A percentile compares a stretch with the other conserved stretches of the same genome.
Evolutionary conservation across 1,140 invertebrate species (phyloP).

Genomic region (Prorops nasuta): DNA sequence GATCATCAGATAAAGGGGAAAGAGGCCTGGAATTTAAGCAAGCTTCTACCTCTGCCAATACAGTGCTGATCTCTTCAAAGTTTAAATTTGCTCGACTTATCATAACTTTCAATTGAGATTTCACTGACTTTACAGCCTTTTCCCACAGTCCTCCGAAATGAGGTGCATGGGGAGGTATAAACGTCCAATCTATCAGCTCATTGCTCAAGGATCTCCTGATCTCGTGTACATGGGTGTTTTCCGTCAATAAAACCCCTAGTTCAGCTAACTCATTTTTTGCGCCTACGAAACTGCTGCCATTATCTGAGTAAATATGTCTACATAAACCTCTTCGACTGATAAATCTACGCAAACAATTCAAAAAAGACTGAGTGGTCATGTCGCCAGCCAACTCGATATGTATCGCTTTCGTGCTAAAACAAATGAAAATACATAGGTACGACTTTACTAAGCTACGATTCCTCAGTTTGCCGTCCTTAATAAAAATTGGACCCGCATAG

Average conservation of each 20-base stretch:
- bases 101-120: not conserved
- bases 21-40: slow-evolving; percentile 24
- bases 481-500: slow-evolving; percentile 3
- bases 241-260: not conserved
- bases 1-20: slow-evolving; percentile 17
- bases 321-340: slow-evolving; percentile 28
- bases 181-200: slow-evolving; percentile 28
- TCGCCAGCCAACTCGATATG: slow-evolving; percentile 33
- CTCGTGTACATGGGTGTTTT: no score
- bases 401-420: no score
- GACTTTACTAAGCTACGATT: slow-evolving; percentile 9
- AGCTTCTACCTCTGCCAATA: slow-evolving; percentile 21
- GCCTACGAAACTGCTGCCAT: slow-evolving; percentile 44
- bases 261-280: slow-evolving; percentile 26
- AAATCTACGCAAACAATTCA: slow-evolving; percentile 38
- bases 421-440: slow-evolving; percentile 27
- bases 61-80: slow-evolving; percentile 20
- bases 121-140: slow-evolving; percentile 20
- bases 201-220: not conserved
- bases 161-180: slow-evolving; percentile 24
- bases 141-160: slow-evolving; percentile 38
- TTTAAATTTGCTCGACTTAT: slow-evolving; percentile 5
- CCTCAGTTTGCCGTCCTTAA: slow-evolving; percentile 2
- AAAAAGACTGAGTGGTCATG: slow-evolving; percentile 21
- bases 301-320: slow-evolving; percentile 32